Evolutionary conservation across 2,113 vertebrate genomes (phyloP).

Genomic region (Eretmochelys imbricata): DNA sequence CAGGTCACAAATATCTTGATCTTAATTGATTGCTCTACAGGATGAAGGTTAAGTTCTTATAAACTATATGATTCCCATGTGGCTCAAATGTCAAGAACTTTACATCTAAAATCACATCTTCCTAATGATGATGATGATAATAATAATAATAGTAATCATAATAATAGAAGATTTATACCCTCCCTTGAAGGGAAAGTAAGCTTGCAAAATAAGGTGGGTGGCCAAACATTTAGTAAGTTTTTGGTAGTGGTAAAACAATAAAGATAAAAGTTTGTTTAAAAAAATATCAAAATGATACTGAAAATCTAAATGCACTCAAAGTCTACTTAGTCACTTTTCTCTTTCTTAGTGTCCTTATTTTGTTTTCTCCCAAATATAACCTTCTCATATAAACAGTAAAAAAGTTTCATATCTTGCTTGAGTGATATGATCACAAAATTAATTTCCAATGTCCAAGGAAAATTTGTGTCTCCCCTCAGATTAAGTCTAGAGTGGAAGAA

Average conservation of each 20-base stretch:
- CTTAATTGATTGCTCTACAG: slow-evolving; percentile 11
- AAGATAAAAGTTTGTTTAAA: neutral
- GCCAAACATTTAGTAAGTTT: neutral
- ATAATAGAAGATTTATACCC: neutral
- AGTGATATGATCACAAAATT: neutral
- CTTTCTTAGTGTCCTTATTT: neutral
- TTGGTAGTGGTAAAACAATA: neutral
- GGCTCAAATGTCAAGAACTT: neutral
- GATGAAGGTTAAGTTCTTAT: slow-evolving; percentile 15
- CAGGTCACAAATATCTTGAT: slow-evolving; percentile 5
- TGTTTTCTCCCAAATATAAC: neutral
- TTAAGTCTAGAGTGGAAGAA: neutral
- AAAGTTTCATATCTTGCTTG: neutral
- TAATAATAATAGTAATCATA: neutral
- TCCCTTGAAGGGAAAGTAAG: neutral
- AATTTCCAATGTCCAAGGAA: neutral
- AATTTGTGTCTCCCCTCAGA: neutral
- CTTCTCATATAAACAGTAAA: neutral
- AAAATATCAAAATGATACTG: neutral
- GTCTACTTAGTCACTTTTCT: neutral
- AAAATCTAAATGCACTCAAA: neutral
- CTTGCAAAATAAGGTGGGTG: neutral
- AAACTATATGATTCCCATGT: neutral
- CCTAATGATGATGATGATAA: neutral
- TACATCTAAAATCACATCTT: neutral